Conservation (phyloP, 2,113 vertebrate species). For the Panthera uncia region DNA sequence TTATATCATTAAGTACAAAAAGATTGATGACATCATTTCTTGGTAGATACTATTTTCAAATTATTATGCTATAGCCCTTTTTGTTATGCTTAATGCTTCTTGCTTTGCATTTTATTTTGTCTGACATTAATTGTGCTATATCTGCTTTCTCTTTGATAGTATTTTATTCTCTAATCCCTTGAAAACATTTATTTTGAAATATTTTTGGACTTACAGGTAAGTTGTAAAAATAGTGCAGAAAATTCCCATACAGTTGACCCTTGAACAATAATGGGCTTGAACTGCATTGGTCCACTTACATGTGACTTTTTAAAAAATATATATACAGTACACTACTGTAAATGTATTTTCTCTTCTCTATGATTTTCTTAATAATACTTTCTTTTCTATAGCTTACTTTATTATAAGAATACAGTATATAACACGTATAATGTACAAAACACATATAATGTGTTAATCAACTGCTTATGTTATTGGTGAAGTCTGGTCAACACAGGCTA, state of each 20-base stretch:
- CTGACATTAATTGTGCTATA: not conserved
- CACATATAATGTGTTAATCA: not conserved
- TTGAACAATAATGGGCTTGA: not conserved
- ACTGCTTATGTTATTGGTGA: not conserved
- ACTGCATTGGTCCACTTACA: not conserved
- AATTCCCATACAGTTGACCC: not conserved
- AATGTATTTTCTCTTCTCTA: not conserved
- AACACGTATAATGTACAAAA: not conserved
- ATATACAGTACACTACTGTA: not conserved
- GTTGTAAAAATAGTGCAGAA: not conserved
- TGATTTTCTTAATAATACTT: not conserved
- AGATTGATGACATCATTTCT: not conserved
- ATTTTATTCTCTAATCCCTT: not conserved
- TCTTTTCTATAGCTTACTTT: not conserved
- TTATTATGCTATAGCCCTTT: not conserved
- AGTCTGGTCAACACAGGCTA: not conserved
- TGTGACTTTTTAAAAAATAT: not conserved
- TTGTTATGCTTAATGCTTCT: not conserved
- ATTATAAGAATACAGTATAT: not conserved
- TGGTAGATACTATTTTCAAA: not conserved
- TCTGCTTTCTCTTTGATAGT: not conserved
- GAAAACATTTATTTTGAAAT: not conserved
- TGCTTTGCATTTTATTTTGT: not conserved
- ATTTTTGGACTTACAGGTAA: not conserved
- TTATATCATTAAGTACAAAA: not conserved